These are phyloP conservation scores for Campoplex nolae DNA, from an alignment of 2,888 invertebrate genomes.

Conservation along the genomic window DNA sequence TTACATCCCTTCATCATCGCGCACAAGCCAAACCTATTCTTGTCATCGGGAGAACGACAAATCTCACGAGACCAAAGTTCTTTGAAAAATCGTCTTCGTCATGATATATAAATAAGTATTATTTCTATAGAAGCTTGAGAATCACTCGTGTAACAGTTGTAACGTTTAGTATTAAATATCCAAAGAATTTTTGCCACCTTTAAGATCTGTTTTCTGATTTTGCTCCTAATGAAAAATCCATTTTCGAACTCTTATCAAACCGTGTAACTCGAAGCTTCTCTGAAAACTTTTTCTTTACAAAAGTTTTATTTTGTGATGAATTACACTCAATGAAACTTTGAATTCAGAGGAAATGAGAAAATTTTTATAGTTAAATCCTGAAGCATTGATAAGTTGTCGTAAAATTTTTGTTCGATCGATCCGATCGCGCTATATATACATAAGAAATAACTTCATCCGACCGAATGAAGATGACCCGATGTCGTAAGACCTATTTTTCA, in stretches of 20 bases:
- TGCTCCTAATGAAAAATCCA: too few relatives aligned
- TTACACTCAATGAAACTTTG: too few relatives aligned
- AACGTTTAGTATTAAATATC: neutral
- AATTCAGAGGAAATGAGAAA: neutral
- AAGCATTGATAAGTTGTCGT: neutral
- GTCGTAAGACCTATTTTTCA: conserved; percentile 22
- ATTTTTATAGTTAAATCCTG: too few relatives aligned
- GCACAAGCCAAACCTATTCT: conserved; percentile 11
- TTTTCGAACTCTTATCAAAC: too few relatives aligned
- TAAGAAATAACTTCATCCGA: conserved; percentile 23
- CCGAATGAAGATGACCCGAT: conserved; percentile 21
- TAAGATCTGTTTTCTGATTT: too few relatives aligned
- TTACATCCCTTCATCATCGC: conserved; percentile 26
- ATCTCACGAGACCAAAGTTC: conserved; percentile 1
- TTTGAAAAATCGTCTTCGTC: neutral
- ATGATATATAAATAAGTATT: neutral
- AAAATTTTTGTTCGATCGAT: neutral
- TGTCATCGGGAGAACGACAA: conserved; percentile 5
- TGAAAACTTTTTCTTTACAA: too few relatives aligned
- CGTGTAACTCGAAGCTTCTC: too few relatives aligned
- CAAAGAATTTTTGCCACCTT: neutral
- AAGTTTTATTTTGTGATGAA: too few relatives aligned
- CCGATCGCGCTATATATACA: neutral
- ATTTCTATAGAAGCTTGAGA: neutral
- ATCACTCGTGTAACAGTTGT: neutral